Base-by-base conservation (phyloP, 2,797 vertebrate genomes). In the Pseudochromis fuscus region DNA sequence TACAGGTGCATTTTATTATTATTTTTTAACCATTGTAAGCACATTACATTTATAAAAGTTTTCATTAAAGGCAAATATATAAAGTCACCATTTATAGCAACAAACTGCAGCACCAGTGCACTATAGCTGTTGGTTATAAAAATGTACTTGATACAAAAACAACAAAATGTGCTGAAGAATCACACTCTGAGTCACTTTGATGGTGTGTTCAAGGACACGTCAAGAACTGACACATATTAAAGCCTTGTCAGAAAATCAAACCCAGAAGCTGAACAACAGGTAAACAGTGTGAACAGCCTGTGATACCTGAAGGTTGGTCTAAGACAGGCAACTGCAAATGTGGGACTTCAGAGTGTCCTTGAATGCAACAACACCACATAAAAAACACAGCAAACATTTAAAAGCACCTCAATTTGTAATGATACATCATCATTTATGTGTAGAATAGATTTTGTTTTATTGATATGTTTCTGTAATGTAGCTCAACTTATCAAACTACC, bases 151-250 rank as follows among this genome's bases (percentile, higher is more conserved):
- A 28, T n/a, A 16, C 50, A 24, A 35, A 5, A 8, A 30, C 4
- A 7, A 45, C 31, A 30, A 71, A 44, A 40, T 19, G 7, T 12
- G 6, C n/a, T 24, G 40, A 40, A 40, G 2, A 38, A 40, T 74
- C 49, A n/a, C n/a, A n/a, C n/a, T n/a, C n/a, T n/a, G n/a, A 74
- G 16, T 58, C 27, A 25, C 27, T 49, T 53, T 67, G 19, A 44
- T 30, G 64, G 12, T 75, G 61, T 2, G n/a, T 78, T 75, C 58
- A 78, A 75, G 66, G 53, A 64, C 63, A 49, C 27, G 13, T 46
- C 33, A 28, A 50, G 10, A 49, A 9, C 21, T 48, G 21, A 52
- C 49, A 12, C 5, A 13, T 16, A 51, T 19, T 46, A 37, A 57
- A 53, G 40, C 15, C 40, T 16, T 42, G n/a, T 68, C 49, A 63